Evolutionary conservation across 2,888 invertebrate species (phyloP).

Genomic region (Nymphalis polychloros): DNA sequence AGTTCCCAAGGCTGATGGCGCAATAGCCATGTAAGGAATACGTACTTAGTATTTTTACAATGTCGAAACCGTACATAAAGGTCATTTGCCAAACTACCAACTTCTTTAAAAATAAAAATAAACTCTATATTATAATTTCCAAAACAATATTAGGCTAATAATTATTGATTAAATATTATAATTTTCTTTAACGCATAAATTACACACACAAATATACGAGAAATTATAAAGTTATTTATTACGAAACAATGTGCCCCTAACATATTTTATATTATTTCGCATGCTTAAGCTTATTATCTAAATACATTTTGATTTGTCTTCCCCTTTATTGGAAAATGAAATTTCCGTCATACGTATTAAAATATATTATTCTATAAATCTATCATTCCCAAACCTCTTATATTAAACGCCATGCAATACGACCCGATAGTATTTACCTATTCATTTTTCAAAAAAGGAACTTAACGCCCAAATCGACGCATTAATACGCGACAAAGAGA

Average conservation of each 20-base stretch:
- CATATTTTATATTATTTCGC: constrained; percentile 15
- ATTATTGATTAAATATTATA: too few relatives aligned
- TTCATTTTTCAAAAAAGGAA: constrained; percentile 80
- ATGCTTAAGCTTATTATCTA: constrained; percentile 35
- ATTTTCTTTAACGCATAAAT: not conserved
- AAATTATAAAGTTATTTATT: constrained; percentile 2
- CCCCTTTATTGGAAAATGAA: not conserved
- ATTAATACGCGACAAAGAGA: constrained; percentile 76
- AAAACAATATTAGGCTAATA: too few relatives aligned
- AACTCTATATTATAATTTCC: too few relatives aligned
- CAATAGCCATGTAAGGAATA: too few relatives aligned
- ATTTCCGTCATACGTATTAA: constrained; percentile 6
- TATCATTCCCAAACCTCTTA: constrained; percentile 22
- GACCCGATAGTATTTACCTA: constrained; percentile 79
- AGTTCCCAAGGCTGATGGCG: too few relatives aligned
- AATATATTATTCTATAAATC: constrained; percentile 11
- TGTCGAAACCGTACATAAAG: too few relatives aligned
- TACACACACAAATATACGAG: not conserved
- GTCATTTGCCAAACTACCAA: too few relatives aligned
- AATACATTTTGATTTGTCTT: constrained; percentile 23
- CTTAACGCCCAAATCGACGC: constrained; percentile 80
- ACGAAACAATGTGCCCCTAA: constrained; percentile 1
- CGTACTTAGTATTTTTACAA: too few relatives aligned
- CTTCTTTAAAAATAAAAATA: too few relatives aligned
- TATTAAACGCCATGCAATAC: constrained; percentile 68